Evolutionary conservation across 2,113 vertebrate species (phyloP).

Genomic region (Etheostoma cragini): DNA sequence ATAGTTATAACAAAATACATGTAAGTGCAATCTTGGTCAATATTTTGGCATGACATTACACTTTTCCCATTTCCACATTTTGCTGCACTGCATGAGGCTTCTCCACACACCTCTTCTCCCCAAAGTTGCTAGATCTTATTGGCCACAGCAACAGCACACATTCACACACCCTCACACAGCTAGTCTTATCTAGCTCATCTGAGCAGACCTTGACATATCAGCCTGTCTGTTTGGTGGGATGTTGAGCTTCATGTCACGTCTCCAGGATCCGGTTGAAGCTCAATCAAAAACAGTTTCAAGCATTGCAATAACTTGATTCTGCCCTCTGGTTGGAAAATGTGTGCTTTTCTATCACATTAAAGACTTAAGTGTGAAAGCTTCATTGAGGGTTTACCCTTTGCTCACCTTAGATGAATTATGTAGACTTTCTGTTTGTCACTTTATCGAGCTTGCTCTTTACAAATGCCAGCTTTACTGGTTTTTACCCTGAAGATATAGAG

Average conservation of each 20-base stretch:
- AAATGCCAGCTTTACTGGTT: not conserved
- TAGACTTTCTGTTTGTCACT: not conserved
- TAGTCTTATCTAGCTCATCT: conserved; percentile 13
- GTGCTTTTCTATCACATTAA: not conserved
- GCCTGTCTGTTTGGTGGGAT: not conserved
- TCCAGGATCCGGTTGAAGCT: conserved; percentile 16
- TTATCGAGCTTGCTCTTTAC: not conserved
- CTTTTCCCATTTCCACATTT: not conserved
- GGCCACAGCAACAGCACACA: conserved; percentile 5
- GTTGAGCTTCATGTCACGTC: not conserved
- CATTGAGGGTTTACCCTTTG: not conserved
- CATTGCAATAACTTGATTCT: not conserved
- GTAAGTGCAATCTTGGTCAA: not conserved
- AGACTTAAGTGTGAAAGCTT: not conserved
- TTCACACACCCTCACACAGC: not conserved
- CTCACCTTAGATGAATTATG: not conserved
- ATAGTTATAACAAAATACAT: too few relatives aligned
- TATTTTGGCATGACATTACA: not conserved
- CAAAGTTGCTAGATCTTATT: not conserved
- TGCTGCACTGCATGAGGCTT: conserved; percentile 5
- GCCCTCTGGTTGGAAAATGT: not conserved
- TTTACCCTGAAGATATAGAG: not conserved
- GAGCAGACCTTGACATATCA: conserved; percentile 15
- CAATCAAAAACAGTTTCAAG: not conserved
- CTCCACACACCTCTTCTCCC: not conserved